phyloP scores from a whole-genome alignment of 2,797 vertebrate genomes.

The Sarcophilus harrisii region DNA sequence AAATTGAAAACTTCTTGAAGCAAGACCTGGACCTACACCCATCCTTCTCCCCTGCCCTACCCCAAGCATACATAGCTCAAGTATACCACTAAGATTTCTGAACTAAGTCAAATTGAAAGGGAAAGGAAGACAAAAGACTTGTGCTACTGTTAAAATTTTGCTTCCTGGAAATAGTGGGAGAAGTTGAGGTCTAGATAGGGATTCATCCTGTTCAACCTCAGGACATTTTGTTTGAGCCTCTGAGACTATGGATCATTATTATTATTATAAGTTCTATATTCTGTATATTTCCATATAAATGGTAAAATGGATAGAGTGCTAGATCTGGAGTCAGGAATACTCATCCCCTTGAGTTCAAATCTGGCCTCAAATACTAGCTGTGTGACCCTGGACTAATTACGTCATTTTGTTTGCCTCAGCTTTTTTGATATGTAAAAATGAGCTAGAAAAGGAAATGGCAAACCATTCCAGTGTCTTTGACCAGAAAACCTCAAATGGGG shows the following conservation, averaged over 20 bases:
- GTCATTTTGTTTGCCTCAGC: not conserved
- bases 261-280: not conserved
- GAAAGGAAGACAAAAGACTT: not conserved
- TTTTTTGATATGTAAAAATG: not conserved
- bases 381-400: not conserved
- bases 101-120: not conserved
- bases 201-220: not conserved
- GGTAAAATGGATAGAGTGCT: not conserved
- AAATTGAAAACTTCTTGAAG: not conserved
- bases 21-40: not conserved
- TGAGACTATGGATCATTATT: not conserved
- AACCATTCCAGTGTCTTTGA: not conserved
- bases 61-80: not conserved
- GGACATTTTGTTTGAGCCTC: not conserved
- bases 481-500: not conserved
- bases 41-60: no score
- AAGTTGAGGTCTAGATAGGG: not conserved
- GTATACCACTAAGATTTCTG: not conserved
- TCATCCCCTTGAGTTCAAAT: not conserved
- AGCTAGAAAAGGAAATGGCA: not conserved
- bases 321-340: not conserved
- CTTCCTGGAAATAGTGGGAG: not conserved
- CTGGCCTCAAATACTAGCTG: not conserved
- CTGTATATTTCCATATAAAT: not conserved
- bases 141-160: not conserved